phyloP scores from a whole-genome alignment of 2,888 invertebrate species.

The Microchrysa polita region DNA sequence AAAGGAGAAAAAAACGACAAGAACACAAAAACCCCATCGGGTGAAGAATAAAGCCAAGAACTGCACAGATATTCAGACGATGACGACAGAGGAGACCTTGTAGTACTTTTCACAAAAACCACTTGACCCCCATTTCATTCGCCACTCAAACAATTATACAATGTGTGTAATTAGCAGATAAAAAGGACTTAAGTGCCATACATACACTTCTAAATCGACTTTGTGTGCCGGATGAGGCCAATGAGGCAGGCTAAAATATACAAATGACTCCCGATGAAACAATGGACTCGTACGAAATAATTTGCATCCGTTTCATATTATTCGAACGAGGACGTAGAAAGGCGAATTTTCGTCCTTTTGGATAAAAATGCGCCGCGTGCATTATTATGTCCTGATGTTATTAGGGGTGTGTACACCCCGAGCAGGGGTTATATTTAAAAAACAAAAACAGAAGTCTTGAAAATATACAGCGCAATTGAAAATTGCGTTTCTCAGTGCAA shows the following conservation, averaged over 20 bases:
- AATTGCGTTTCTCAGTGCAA: background rate
- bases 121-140: slow-evolving; percentile 35
- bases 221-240: background rate
- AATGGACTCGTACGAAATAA: background rate
- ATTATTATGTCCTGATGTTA: background rate
- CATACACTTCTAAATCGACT: background rate
- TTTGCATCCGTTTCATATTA: background rate
- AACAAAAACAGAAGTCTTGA: background rate
- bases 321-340: background rate
- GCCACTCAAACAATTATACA: slow-evolving; percentile 39
- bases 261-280: background rate
- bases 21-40: too few relatives aligned
- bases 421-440: background rate
- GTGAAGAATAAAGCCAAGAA: too few relatives aligned
- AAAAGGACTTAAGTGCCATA: slow-evolving; percentile 19
- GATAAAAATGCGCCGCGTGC: background rate
- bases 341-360: background rate
- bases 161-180: slow-evolving; percentile 43
- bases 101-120: background rate
- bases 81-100: too few relatives aligned
- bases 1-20: too few relatives aligned
- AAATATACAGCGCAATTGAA: background rate
- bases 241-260: background rate
- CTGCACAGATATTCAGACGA: too few relatives aligned
- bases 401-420: background rate